Evolutionary conservation across 2,113 vertebrate genomes (phyloP).

Genomic region (Xenopus laevis): DNA sequence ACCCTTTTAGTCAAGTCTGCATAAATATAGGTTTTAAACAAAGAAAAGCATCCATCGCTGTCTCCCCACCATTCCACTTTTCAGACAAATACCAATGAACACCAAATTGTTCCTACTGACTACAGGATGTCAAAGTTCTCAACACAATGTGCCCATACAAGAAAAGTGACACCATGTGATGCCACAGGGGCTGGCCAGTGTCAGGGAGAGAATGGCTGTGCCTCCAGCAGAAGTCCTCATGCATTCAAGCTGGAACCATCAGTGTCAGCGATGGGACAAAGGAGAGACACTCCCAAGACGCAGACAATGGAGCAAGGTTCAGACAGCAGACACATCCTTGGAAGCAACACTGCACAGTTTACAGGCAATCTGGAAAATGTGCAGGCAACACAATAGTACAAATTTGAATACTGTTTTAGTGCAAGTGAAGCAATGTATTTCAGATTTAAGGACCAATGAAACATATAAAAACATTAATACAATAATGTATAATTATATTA

Average conservation of each 20-base stretch:
- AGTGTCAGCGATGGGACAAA: slow-evolving; percentile 4
- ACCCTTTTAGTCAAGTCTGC: neutral
- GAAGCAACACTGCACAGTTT: no score
- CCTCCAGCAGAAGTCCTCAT: neutral
- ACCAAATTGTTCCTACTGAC: neutral
- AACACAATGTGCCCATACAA: neutral
- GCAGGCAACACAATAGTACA: no score
- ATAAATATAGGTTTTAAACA: slow-evolving; percentile 1
- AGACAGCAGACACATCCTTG: neutral
- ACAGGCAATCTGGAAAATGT: no score
- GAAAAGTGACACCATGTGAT: neutral
- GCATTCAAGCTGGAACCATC: slow-evolving; percentile 5
- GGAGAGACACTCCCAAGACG: slow-evolving; percentile 26
- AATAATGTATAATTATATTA: no score
- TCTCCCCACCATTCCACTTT: neutral
- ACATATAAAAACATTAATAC: no score
- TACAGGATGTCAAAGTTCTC: neutral
- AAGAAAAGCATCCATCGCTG: neutral
- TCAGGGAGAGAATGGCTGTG: neutral
- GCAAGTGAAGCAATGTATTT: no score
- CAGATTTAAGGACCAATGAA: no score
- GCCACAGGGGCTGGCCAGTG: neutral
- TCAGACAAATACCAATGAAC: neutral
- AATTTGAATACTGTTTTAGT: no score
- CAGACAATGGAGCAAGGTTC: slow-evolving; percentile 17